Evolutionary conservation across 2,797 vertebrate species (phyloP).

Genomic region (Sarcoramphus papa): DNA sequence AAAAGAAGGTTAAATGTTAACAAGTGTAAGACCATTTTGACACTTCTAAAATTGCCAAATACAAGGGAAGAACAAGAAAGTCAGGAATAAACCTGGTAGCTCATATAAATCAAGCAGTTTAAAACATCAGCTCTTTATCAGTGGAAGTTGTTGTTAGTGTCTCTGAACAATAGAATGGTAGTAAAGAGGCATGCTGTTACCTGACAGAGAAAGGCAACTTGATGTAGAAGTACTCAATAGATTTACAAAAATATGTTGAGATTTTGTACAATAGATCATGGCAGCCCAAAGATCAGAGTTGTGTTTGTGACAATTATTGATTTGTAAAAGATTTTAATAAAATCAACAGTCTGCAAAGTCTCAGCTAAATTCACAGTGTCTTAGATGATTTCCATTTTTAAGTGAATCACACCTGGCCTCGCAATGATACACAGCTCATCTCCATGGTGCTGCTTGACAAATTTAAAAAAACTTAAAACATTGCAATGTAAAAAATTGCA

Average conservation of each 20-base stretch:
- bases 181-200: background rate
- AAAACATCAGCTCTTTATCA: background rate
- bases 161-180: background rate
- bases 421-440: conserved; percentile 53
- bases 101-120: background rate
- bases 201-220: background rate
- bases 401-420: conserved; percentile 56
- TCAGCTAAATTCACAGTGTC: conserved; percentile 51
- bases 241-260: conserved; percentile 1
- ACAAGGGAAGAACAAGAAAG: background rate
- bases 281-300: conserved; percentile 35
- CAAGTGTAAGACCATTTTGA: background rate
- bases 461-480: background rate
- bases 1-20: background rate
- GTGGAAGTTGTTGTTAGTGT: background rate
- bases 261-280: background rate
- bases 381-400: conserved; percentile 60
- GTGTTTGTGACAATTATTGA: conserved; percentile 55
- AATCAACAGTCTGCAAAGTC: conserved; percentile 54
- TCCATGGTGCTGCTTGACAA: conserved; percentile 43
- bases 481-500: background rate
- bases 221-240: background rate
- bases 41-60: background rate
- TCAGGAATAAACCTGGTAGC: background rate
- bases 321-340: conserved; percentile 58